phyloP scores from a whole-genome alignment of 2,113 vertebrate genomes.

The Psilopogon haemacephalus region DNA sequence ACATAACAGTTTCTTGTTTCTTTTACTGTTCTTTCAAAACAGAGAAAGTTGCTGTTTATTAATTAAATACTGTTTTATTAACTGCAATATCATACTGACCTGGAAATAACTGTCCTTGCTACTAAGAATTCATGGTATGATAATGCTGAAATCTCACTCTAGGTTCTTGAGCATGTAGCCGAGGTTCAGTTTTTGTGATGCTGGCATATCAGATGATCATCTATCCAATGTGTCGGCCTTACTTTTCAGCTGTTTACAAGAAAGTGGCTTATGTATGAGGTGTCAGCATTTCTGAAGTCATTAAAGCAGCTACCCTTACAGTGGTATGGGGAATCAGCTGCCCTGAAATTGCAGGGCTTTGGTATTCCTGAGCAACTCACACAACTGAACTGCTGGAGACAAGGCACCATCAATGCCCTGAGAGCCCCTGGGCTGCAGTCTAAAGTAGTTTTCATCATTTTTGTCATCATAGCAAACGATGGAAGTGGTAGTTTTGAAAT shows the following conservation, averaged over 20 bases:
- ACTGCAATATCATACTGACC: not conserved
- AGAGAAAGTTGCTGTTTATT: not conserved
- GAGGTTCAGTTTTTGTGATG: not conserved
- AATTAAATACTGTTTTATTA: not conserved
- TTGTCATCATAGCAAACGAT: not conserved
- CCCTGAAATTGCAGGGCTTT: not conserved
- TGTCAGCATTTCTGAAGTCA: not conserved
- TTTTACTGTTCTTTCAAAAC: not conserved
- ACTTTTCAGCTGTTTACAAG: not conserved
- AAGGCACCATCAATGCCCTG: not conserved
- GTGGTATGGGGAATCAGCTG: accelerated
- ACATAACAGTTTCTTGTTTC: not conserved
- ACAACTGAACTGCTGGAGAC: not conserved
- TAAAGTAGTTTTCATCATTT: not conserved
- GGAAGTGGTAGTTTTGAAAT: not conserved
- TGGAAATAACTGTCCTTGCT: not conserved
- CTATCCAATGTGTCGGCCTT: not conserved
- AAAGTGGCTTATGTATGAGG: not conserved
- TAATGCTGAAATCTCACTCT: not conserved
- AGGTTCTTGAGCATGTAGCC: not conserved
- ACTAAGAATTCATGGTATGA: not conserved
- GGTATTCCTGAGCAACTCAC: not conserved
- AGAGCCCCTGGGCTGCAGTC: not conserved
- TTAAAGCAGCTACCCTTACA: accelerated
- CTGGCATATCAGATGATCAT: accelerated